A percentile compares a stretch with the other conserved stretches of the same genome.
phyloP scores from a whole-genome alignment of 2,113 vertebrate genomes.

The Trogon surrucura region DNA sequence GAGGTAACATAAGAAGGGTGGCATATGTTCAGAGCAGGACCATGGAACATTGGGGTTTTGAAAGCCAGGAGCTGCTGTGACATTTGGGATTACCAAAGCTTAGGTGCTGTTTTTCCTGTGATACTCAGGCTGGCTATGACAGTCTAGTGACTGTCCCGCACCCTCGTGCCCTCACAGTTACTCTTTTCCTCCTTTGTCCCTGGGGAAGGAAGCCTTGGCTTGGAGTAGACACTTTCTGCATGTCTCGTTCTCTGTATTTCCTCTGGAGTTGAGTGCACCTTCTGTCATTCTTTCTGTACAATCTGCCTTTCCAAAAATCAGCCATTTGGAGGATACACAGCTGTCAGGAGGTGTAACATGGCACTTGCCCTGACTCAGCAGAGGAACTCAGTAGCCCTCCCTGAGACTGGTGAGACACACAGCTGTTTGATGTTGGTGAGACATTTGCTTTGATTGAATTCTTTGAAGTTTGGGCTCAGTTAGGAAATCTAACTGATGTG shows the following conservation, averaged over 20 bases:
- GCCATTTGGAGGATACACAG: not conserved
- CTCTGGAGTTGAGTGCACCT: not conserved
- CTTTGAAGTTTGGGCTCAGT: not conserved
- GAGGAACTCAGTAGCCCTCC: not conserved
- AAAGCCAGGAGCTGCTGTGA: not conserved
- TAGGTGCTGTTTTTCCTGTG: not conserved
- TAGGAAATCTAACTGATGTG: conserved; percentile 51
- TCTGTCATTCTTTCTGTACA: not conserved
- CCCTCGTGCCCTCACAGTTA: not conserved
- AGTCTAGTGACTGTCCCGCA: not conserved
- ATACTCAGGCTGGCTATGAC: not conserved
- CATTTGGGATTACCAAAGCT: not conserved
- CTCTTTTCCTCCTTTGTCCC: not conserved
- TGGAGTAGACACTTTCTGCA: not conserved
- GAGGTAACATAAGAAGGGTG: not conserved
- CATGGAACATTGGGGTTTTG: not conserved
- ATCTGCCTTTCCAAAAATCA: not conserved
- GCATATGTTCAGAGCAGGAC: not conserved
- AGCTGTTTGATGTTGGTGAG: not conserved
- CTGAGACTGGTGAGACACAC: not conserved
- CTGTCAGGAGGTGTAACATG: not conserved
- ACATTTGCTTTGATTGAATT: not conserved
- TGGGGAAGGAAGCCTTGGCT: not conserved
- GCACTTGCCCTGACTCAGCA: not conserved
- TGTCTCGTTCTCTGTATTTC: not conserved